Percentiles rank a stretch among this genome's conserved stretches.
Conservation (phyloP, 2,113 vertebrate genomes). For the Donacobius atricapilla region DNA sequence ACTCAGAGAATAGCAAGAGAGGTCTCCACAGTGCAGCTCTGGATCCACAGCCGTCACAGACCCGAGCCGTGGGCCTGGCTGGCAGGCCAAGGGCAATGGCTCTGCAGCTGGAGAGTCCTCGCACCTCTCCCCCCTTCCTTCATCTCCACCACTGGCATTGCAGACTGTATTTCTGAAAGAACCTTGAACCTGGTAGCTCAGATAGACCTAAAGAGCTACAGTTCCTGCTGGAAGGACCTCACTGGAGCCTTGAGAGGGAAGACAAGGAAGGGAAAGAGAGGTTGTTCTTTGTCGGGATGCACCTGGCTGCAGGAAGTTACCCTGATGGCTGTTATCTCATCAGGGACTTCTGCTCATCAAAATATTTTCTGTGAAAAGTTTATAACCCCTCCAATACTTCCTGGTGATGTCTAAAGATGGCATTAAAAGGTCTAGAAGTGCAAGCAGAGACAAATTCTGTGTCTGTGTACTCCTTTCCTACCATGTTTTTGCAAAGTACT, state of each 20-base stretch:
- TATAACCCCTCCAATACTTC: background rate
- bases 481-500: background rate
- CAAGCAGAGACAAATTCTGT: background rate
- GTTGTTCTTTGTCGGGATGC: rapidly evolving
- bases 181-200: rapidly evolving
- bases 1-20: background rate
- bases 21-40: rapidly evolving
- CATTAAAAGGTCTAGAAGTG: background rate
- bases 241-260: background rate
- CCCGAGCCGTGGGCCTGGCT: background rate
- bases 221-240: background rate
- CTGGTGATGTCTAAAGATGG: background rate
- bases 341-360: background rate
- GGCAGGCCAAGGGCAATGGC: background rate
- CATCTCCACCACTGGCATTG: background rate
- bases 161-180: background rate
- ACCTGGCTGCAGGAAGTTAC: background rate
- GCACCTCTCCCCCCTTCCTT: background rate
- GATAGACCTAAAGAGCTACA: background rate
- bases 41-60: background rate
- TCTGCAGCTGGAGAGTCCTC: background rate
- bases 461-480: background rate
- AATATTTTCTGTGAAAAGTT: background rate
- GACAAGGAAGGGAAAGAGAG: background rate
- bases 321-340: background rate